Conservation (phyloP, 2,888 invertebrate genomes). For the Trissoscelio sp. region DNA sequence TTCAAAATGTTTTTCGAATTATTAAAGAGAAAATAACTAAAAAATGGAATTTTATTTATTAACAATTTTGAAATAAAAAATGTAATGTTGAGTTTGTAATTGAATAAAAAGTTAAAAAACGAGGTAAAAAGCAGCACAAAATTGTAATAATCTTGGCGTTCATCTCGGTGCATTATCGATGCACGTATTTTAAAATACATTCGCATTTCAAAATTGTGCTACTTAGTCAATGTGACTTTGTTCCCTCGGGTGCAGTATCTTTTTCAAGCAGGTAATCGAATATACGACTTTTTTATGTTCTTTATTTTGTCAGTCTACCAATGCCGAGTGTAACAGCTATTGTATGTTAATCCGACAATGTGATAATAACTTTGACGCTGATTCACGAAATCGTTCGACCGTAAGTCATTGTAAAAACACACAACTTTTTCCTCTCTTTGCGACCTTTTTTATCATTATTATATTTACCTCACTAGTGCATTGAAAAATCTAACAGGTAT, state of each 20-base stretch:
- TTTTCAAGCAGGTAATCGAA: constrained; percentile 53
- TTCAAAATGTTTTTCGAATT: too few relatives aligned
- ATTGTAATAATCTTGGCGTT: constrained; percentile 9
- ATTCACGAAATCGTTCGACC: constrained; percentile 64
- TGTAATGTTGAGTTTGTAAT: too few relatives aligned
- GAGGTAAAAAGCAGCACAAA: neutral
- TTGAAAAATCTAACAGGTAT: too few relatives aligned
- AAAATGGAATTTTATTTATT: too few relatives aligned
- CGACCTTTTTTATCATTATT: constrained; percentile 29
- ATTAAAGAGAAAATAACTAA: too few relatives aligned
- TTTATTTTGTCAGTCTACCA: constrained; percentile 63
- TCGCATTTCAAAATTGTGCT: constrained; percentile 44
- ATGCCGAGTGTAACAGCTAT: constrained; percentile 63
- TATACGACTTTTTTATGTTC: constrained; percentile 47
- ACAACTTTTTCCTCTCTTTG: constrained; percentile 29
- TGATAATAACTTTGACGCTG: constrained; percentile 69
- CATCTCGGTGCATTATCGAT: constrained; percentile 18
- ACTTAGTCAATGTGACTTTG: constrained; percentile 50
- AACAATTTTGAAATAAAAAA: too few relatives aligned
- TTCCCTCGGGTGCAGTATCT: constrained; percentile 47
- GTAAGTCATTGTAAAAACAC: constrained; percentile 61
- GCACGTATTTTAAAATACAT: constrained; percentile 25
- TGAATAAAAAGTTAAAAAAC: too few relatives aligned
- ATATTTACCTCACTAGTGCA: too few relatives aligned
- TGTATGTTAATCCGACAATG: constrained; percentile 68